phyloP scores from a whole-genome alignment of 2,797 vertebrate genomes.

The Capromys pilorides region DNA sequence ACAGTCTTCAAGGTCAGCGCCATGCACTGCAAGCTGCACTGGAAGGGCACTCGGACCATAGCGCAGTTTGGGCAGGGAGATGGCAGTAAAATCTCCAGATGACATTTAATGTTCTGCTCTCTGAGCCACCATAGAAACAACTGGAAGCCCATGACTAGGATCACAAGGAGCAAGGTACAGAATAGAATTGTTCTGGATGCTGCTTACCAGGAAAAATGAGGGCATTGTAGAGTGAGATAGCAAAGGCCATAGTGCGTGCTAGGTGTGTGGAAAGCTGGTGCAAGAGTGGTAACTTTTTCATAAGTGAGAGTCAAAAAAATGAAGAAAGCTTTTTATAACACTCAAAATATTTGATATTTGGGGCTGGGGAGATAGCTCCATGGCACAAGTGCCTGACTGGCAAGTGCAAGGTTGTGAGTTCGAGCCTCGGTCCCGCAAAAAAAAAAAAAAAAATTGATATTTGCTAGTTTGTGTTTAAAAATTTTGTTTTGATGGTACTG shows the following conservation, averaged over 20 bases:
- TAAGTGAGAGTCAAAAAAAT: conserved; percentile 7
- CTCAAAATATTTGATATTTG: neutral
- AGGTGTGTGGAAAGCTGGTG: neutral
- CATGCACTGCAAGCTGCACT: neutral
- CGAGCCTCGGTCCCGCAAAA: too few relatives aligned
- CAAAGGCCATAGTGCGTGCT: neutral
- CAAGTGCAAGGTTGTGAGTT: too few relatives aligned
- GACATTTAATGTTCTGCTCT: neutral
- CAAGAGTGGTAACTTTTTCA: neutral
- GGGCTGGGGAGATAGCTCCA: too few relatives aligned
- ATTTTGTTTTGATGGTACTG: neutral
- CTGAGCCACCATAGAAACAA: conserved; percentile 19
- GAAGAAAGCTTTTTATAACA: neutral
- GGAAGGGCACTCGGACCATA: neutral
- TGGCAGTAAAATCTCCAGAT: neutral
- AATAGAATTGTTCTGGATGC: conserved; percentile 43
- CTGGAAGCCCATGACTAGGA: neutral
- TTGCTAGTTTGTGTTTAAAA: neutral
- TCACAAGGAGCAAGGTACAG: neutral
- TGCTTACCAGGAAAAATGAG: neutral
- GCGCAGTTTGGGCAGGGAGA: neutral
- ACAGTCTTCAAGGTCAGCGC: neutral
- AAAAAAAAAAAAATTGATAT: neutral
- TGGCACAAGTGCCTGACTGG: too few relatives aligned
- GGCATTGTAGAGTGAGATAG: neutral